Evolutionary conservation across 2,888 invertebrate species (phyloP).

Genomic region (Erebia ligea): DNA sequence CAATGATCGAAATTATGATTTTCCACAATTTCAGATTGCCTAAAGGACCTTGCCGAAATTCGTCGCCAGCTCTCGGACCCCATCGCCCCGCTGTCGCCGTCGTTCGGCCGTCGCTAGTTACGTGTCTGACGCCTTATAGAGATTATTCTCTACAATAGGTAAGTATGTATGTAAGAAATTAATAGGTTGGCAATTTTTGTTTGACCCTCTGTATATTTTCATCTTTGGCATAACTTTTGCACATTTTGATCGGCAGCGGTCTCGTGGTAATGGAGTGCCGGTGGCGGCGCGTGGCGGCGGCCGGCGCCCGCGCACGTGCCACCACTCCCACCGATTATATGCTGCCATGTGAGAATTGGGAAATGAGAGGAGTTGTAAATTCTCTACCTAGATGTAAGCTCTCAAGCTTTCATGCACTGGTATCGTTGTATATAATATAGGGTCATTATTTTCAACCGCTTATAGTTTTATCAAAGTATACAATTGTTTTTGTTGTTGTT

Average conservation of each 20-base stretch:
- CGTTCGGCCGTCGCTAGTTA: too few species aligned
- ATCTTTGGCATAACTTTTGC: conserved; percentile 56
- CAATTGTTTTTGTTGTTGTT: too few species aligned
- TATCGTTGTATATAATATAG: background rate
- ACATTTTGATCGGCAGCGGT: conserved; percentile 53
- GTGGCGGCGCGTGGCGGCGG: conserved; percentile 50
- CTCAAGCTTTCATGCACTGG: background rate
- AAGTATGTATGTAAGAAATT: too few species aligned
- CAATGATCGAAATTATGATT: too few species aligned
- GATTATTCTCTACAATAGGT: too few species aligned
- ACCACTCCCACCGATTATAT: conserved; percentile 79
- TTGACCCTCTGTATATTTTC: conserved; percentile 31
- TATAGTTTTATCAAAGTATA: too few species aligned
- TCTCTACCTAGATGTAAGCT: background rate
- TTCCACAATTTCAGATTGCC: too few species aligned
- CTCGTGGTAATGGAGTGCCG: conserved; percentile 76
- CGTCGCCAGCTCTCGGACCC: too few species aligned
- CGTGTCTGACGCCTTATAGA: too few species aligned
- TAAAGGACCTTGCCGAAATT: too few species aligned
- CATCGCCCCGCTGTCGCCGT: too few species aligned
- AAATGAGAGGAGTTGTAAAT: conserved; percentile 4
- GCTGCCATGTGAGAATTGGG: conserved; percentile 66
- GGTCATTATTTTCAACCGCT: too few species aligned
- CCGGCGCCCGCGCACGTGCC: conserved; percentile 52
- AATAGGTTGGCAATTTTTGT: background rate